Percentiles rank a stretch among this genome's conserved stretches.
Evolutionary conservation across 2,888 invertebrate genomes (phyloP).

Genomic region (Gastracanthus pulcherrimus): DNA sequence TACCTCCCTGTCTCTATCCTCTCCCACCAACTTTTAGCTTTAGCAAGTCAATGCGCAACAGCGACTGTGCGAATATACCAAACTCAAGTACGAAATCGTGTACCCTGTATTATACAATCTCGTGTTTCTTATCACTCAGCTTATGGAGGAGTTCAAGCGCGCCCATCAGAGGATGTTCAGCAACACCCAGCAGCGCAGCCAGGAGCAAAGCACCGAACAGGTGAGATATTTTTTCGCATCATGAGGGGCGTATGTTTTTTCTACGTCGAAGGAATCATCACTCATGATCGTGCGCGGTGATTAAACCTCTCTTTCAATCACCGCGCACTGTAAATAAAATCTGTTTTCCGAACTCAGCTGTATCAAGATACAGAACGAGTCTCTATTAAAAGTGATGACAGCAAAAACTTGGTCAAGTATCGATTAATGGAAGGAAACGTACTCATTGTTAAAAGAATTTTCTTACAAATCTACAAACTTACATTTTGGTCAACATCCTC

Average conservation of each 20-base stretch:
- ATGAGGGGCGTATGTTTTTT: background rate
- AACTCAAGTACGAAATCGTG: background rate
- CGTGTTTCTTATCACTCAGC: slow-evolving; percentile 60
- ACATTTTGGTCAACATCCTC: slow-evolving; percentile 9
- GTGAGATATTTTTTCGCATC: slow-evolving; percentile 60
- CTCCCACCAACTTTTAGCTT: too few relatives aligned
- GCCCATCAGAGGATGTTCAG: slow-evolving; percentile 93
- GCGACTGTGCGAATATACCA: background rate
- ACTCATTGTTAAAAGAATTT: too few relatives aligned
- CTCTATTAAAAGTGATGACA: too few relatives aligned
- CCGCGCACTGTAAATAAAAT: too few relatives aligned
- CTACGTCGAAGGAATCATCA: background rate
- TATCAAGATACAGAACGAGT: too few relatives aligned
- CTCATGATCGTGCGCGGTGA: background rate
- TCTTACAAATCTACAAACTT: slow-evolving; percentile 48
- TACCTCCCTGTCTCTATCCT: too few relatives aligned
- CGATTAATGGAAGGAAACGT: too few relatives aligned
- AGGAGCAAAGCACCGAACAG: slow-evolving; percentile 68
- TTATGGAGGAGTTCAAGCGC: slow-evolving; percentile 94
- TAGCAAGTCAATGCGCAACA: background rate
- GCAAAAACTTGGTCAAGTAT: too few relatives aligned
- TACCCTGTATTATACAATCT: too few relatives aligned
- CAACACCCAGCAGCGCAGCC: slow-evolving; percentile 69
- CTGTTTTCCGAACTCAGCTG: too few relatives aligned
- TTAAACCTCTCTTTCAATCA: background rate